phyloP scores from a whole-genome alignment of 2,888 invertebrate species.

The Monopis laevigella region DNA sequence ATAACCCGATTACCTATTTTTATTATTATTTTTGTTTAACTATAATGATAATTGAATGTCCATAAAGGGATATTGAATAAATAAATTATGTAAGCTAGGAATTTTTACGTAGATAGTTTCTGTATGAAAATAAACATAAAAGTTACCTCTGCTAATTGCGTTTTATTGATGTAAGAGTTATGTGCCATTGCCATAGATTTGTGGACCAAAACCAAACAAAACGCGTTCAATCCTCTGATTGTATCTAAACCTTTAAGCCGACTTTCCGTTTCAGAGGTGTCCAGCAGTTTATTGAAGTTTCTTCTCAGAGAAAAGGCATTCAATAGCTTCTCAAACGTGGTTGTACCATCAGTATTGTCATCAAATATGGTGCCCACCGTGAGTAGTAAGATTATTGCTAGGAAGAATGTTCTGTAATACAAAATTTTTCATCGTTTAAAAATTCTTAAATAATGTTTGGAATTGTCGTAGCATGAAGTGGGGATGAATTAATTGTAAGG shows the following conservation, averaged over 20 bases:
- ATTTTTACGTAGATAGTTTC: too few species aligned
- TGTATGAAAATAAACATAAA: too few species aligned
- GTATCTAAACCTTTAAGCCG: conserved; percentile 63
- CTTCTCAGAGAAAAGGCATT: conserved; percentile 60
- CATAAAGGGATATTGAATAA: too few species aligned
- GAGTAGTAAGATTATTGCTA: conserved; percentile 42
- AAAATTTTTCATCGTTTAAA: too few species aligned
- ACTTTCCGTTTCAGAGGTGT: conserved; percentile 40
- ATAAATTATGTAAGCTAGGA: too few species aligned
- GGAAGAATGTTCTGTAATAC: conserved; percentile 52
- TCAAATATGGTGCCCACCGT: conserved; percentile 51
- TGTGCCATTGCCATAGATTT: conserved; percentile 69
- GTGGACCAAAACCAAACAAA: conserved; percentile 64
- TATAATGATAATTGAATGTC: too few species aligned
- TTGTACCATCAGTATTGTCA: conserved; percentile 48
- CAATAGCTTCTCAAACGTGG: conserved; percentile 56
- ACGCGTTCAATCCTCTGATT: conserved; percentile 60
- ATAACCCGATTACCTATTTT: too few species aligned
- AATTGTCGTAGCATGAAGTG: too few species aligned
- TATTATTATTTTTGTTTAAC: too few species aligned
- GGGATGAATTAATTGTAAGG: too few species aligned
- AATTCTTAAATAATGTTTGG: too few species aligned
- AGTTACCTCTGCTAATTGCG: conserved; percentile 57
- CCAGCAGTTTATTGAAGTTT: conserved; percentile 51
- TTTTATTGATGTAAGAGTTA: conserved; percentile 66